Percentiles rank a stretch among this genome's conserved stretches.
These are phyloP conservation scores for Nephrocerus scutellatus DNA, from an alignment of 2,888 invertebrate species.

Conservation along the genomic window DNA sequence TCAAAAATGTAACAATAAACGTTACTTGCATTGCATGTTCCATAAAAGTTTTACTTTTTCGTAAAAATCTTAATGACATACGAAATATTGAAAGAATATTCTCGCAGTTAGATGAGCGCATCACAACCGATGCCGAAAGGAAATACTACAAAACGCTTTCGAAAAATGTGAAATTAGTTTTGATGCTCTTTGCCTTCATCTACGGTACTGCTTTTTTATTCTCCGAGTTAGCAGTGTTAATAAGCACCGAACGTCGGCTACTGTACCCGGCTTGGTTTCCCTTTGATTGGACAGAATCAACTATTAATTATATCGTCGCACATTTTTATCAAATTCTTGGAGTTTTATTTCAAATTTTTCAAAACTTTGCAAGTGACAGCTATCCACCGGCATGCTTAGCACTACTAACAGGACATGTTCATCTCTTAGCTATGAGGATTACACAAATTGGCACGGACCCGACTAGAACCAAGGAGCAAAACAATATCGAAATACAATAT, in stretches of 20 bases:
- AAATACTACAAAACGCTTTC: slow-evolving; percentile 14
- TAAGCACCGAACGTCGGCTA: slow-evolving; percentile 16
- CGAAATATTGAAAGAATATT: slow-evolving; percentile 14
- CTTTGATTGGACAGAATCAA: slow-evolving; percentile 19
- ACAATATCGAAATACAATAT: slow-evolving; percentile 16
- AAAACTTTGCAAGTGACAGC: slow-evolving; percentile 20
- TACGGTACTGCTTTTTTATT: slow-evolving; percentile 15
- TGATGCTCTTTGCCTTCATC: slow-evolving; percentile 4
- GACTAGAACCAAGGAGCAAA: slow-evolving; percentile 7
- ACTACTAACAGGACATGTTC: slow-evolving; percentile 22
- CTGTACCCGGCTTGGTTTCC: slow-evolving; percentile 26
- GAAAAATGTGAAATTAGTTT: not conserved
- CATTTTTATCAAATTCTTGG: slow-evolving; percentile 21
- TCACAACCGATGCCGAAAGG: slow-evolving; percentile 13
- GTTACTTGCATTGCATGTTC: slow-evolving; percentile 18
- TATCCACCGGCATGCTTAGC: slow-evolving; percentile 19
- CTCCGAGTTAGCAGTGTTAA: slow-evolving; percentile 13
- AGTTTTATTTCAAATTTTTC: slow-evolving; percentile 19
- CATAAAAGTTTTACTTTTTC: slow-evolving; percentile 17
- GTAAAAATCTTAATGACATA: slow-evolving; percentile 18
- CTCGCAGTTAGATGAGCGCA: slow-evolving; percentile 13
- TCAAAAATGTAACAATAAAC: slow-evolving; percentile 21
- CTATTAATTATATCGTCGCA: slow-evolving; percentile 13
- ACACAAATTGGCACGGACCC: slow-evolving; percentile 18
- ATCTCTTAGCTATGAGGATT: slow-evolving; percentile 19